Evolutionary conservation across 2,797 vertebrate genomes (phyloP).

Genomic region (Mionectes olivaceus): DNA sequence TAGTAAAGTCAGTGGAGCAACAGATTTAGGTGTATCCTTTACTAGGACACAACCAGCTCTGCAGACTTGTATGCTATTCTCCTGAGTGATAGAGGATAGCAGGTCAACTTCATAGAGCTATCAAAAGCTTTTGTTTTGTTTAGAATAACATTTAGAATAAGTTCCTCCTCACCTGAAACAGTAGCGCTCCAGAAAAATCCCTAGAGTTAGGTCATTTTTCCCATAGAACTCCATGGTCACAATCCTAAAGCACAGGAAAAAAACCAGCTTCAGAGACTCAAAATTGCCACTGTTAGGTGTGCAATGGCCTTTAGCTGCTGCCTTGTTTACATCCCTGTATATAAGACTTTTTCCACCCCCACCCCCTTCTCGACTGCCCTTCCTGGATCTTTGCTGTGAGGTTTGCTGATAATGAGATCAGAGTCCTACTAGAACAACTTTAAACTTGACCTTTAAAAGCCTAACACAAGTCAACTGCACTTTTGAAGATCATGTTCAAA

Average conservation of each 20-base stretch:
- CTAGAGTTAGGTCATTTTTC: conserved; percentile 96
- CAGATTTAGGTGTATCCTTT: background rate
- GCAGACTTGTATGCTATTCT: background rate
- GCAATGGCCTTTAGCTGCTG: background rate
- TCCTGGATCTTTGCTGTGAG: background rate
- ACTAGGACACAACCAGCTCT: background rate
- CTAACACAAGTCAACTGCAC: background rate
- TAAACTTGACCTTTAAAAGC: background rate
- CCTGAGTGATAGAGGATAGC: background rate
- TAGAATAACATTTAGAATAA: background rate
- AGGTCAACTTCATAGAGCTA: background rate
- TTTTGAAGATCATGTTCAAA: background rate
- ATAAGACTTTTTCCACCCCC: background rate
- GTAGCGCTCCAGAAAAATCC: conserved; percentile 96
- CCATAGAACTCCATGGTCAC: conserved; percentile 99
- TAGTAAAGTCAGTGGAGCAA: background rate
- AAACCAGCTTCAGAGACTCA: background rate
- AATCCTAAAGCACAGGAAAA: conserved; percentile 83
- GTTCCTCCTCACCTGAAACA: conserved; percentile 90
- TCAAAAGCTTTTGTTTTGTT: background rate
- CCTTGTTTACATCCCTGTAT: background rate
- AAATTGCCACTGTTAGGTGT: background rate
- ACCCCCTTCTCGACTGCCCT: background rate
- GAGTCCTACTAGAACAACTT: background rate
- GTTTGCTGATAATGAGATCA: background rate